phyloP scores from a whole-genome alignment of 2,888 invertebrate species.

The Parochlus steinenii region DNA sequence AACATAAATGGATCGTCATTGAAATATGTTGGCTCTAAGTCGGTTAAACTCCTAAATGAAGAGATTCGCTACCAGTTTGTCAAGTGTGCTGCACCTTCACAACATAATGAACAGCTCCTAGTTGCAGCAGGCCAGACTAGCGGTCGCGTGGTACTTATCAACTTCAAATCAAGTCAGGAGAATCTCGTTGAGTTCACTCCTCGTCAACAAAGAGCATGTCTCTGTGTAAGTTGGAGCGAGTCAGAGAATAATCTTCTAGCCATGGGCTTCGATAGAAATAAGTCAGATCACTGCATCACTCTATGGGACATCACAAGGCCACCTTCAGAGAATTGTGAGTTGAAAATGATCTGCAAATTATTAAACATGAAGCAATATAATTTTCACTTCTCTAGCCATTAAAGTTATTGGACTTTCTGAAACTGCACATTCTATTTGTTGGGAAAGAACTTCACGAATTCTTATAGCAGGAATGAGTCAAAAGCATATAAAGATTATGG shows the following conservation, averaged over 20 bases:
- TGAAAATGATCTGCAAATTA: background rate
- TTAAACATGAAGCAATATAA: background rate
- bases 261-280: constrained; percentile 75
- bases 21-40: no score
- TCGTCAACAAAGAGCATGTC: constrained; percentile 69
- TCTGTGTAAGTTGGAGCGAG: constrained; percentile 77
- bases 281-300: constrained; percentile 73
- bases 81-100: constrained; percentile 76
- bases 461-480: constrained; percentile 81
- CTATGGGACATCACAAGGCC: constrained; percentile 60
- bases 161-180: constrained; percentile 49
- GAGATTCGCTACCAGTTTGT: constrained; percentile 48
- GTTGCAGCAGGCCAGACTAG: constrained; percentile 77
- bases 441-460: constrained; percentile 60
- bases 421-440: constrained; percentile 66
- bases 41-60: no score
- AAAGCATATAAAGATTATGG: constrained; percentile 75
- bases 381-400: constrained; percentile 15
- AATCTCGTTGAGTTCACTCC: constrained; percentile 37
- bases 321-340: constrained; percentile 25
- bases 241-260: constrained; percentile 65
- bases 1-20: no score
- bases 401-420: constrained; percentile 70
- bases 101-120: constrained; percentile 58
- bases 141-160: constrained; percentile 71